These are phyloP conservation scores for Smittia sp. DNA, from an alignment of 2,888 invertebrate genomes.

Conservation along the genomic window DNA sequence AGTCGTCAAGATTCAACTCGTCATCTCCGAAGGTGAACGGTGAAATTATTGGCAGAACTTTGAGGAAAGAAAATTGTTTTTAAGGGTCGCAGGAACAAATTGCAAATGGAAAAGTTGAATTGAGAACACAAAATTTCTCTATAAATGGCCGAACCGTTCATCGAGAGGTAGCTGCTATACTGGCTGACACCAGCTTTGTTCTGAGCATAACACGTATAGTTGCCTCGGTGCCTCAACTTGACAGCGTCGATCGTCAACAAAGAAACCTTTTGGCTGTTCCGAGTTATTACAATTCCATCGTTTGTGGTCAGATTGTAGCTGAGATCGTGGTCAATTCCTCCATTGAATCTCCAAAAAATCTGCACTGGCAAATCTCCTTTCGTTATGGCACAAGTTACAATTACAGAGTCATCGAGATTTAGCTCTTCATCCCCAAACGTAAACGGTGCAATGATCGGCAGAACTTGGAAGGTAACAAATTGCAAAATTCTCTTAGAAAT, in stretches of 20 bases:
- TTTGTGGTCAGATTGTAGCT: slow-evolving; percentile 49
- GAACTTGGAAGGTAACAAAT: slow-evolving; percentile 51
- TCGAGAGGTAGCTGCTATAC: slow-evolving; percentile 58
- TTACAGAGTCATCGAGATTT: slow-evolving; percentile 58
- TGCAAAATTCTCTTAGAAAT: slow-evolving; percentile 36
- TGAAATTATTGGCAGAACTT: slow-evolving; percentile 69
- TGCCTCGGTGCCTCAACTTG: slow-evolving; percentile 66
- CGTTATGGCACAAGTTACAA: slow-evolving; percentile 57
- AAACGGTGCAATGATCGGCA: slow-evolving; percentile 58
- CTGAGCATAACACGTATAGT: slow-evolving; percentile 71
- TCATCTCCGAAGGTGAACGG: slow-evolving; percentile 71
- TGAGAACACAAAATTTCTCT: background rate
- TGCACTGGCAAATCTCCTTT: slow-evolving; percentile 62
- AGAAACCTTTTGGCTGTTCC: slow-evolving; percentile 63
- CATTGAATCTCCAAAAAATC: slow-evolving; percentile 61
- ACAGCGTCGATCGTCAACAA: slow-evolving; percentile 69
- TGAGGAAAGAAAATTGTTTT: slow-evolving; percentile 49
- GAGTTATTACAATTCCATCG: slow-evolving; percentile 58
- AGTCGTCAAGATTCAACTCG: slow-evolving; percentile 67
- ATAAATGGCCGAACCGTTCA: slow-evolving; percentile 56
- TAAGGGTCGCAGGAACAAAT: slow-evolving; percentile 63
- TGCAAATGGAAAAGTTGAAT: slow-evolving; percentile 47
- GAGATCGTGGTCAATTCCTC: slow-evolving; percentile 43
- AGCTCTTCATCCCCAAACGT: slow-evolving; percentile 59
- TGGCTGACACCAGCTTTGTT: slow-evolving; percentile 62